Base-by-base conservation (phyloP, 1,140 invertebrate genomes). In the Penaeus vannamei region DNA sequence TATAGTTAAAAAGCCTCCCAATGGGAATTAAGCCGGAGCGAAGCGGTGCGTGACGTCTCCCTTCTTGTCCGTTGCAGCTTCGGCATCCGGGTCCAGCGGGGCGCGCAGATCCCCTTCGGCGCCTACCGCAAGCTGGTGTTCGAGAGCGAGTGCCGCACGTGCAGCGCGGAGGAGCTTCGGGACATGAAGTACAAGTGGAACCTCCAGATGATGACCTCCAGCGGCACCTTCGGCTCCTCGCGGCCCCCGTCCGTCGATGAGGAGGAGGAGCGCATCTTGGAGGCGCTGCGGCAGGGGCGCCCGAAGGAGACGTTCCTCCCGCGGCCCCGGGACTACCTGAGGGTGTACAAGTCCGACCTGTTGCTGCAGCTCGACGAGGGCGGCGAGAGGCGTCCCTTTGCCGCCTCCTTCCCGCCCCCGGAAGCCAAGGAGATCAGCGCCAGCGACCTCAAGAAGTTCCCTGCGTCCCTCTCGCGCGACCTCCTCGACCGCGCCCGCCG, bases 71-170 rank as follows among this genome's bases (percentile, higher is more conserved):
- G 66, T 29, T 66, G 23, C 84, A 85, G 84, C 46, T 53, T 85
- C 26, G 84, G 84, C 14, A 85, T 85, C n/a, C 23, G 26, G 26
- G 77, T 32, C 46, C n/a, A 59, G 42, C 36, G 61, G 46, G 26
- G 84, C 46, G 61, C 84, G 8, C 69, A 60, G 84, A 60, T 85
- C 53, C 84, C 84, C 66, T 85, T 60, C 84, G 84, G 84, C 84
- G 84, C 84, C 66, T 53, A n/a, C 42, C 84, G 84, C 23, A 85
- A 69, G 84, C 59, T 85, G 66, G 84, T 85, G 66, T 85, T 85
- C n/a, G 69, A 85, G 84, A 85, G 84, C 17, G 69, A 85, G 84
- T 85, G 84, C 19, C 53, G 59, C 66, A 76, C 84, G 8, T 85
- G 84, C 84, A 36, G 69, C 14, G 46, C 84, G 36, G 42, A 85